Percentiles rank a stretch among this genome's conserved stretches.
Conservation (phyloP, 2,113 vertebrate genomes). For the Morphnarchus princeps region DNA sequence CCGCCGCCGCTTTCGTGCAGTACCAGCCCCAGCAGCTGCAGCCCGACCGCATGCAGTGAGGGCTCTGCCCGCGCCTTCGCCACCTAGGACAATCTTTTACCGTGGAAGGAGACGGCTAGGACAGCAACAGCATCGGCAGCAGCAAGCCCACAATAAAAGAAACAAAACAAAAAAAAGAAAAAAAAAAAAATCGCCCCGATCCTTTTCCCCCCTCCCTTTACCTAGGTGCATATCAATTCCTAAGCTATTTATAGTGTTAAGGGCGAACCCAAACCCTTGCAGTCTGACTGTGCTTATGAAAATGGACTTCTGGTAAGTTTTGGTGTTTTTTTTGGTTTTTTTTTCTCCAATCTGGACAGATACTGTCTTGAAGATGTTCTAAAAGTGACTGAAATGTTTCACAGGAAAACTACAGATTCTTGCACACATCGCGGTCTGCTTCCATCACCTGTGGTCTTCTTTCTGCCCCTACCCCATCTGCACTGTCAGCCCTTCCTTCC, state of each 20-base stretch:
- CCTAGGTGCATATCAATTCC: conserved; percentile 54
- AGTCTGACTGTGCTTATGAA: conserved; percentile 22
- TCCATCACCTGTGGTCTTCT: conserved; percentile 20
- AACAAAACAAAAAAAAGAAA: background rate
- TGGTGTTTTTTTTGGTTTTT: no score
- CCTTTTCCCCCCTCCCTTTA: background rate
- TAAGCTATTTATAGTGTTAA: conserved; percentile 68
- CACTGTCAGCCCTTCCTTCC: background rate
- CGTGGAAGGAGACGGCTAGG: background rate
- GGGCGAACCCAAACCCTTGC: background rate
- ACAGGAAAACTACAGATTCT: conserved; percentile 57
- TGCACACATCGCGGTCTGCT: conserved; percentile 26
- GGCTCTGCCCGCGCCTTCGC: background rate
- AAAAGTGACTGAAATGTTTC: conserved; percentile 23
- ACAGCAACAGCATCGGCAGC: background rate
- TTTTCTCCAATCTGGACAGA: background rate
- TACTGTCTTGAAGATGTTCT: background rate
- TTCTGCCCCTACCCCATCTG: background rate
- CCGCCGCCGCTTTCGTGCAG: conserved; percentile 82
- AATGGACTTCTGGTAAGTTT: conserved; percentile 51
- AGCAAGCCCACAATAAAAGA: background rate
- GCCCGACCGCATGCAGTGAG: conserved; percentile 90
- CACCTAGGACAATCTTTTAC: background rate
- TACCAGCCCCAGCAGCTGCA: conserved; percentile 90
- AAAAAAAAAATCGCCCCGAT: background rate